A percentile compares a stretch with the other conserved stretches of the same genome.
phyloP scores from a whole-genome alignment of 2,113 vertebrate genomes.

The Fukomys damarensis region DNA sequence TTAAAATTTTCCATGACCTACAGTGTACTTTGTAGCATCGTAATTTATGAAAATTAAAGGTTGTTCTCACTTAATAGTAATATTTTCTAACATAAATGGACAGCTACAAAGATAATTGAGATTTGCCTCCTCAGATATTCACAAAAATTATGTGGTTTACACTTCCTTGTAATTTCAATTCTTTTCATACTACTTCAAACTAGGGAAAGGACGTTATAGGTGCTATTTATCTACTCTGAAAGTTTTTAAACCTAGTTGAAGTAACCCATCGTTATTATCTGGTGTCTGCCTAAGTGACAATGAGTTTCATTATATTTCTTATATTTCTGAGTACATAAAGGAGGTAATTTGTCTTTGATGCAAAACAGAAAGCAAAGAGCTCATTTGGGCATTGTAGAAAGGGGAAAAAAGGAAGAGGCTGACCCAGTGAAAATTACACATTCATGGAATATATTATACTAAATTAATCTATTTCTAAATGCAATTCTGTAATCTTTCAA shows the following conservation, averaged over 20 bases:
- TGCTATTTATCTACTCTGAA: background rate
- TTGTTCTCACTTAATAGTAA: background rate
- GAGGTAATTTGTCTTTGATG: slow-evolving; percentile 76
- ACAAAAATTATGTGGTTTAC: background rate
- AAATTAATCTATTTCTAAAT: slow-evolving; percentile 71
- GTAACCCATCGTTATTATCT: slow-evolving; percentile 42
- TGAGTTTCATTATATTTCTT: slow-evolving; percentile 70
- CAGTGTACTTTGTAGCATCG: background rate
- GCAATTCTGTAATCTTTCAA: slow-evolving; percentile 56
- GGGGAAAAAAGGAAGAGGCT: slow-evolving; percentile 58
- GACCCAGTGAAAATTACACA: slow-evolving; percentile 73
- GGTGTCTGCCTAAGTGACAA: slow-evolving; percentile 45
- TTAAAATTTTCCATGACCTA: background rate
- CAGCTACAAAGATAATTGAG: background rate
- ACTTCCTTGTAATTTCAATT: background rate
- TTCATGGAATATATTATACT: slow-evolving; percentile 79
- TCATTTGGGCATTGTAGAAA: slow-evolving; percentile 69
- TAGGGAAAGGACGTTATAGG: background rate
- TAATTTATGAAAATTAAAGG: slow-evolving; percentile 37
- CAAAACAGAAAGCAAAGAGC: slow-evolving; percentile 69
- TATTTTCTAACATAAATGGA: background rate
- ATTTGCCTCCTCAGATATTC: background rate
- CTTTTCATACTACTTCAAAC: background rate
- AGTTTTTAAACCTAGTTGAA: slow-evolving; percentile 33
- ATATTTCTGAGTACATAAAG: slow-evolving; percentile 53